Evolutionary conservation across 64 coral and sea anemone species (phyloP), one percentile per base, ranked within the genome.

Genomic region (Montipora foliosa): DNA sequence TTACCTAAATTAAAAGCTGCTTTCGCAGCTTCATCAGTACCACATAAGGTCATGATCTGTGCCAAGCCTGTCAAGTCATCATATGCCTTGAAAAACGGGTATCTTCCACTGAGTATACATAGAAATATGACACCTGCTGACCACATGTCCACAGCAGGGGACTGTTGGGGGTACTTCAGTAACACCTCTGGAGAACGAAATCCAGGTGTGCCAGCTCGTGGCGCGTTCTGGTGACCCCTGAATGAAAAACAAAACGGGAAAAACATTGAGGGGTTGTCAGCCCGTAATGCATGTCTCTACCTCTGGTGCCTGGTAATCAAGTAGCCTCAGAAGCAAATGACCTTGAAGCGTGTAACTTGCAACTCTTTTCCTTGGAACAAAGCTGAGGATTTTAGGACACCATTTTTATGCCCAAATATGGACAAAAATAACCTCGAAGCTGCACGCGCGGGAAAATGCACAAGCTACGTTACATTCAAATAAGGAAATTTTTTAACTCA

Each of bases 111-210:
- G 8, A 99, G 80, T 17, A 96, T 78, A 77, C 92, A 99, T 15
- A 99, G 81, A 67, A 99, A 88, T 44, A 99, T 96, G 24, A 99
- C 85, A 12, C 98, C 98, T 70, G 94, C 95, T 25, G 98, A 99
- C 98, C 98, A 99, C 25, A 99, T 92, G 49, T 99, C 98, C 14
- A 99, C 66, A 92, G 94, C 98, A 57, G 98, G 91, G 49, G 98
- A 96, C 81, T 99, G 98, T 11, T 99, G 78, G 7, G 98, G 95
- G 79, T 92, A 96, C 75, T 99, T 99, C 1, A 94, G 80, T 22
- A 99, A 87, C 8, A 99, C 98, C 89, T 99, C 98, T 51, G 92
- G 98, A n/a, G 98, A 96, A 49, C 98, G 91, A 76, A 99, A 99
- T 16, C 95, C 98, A 20, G 98, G 95, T 16, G 98, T 99, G 55